A percentile compares a stretch with the other conserved stretches of the same genome.
Evolutionary conservation across 2,797 vertebrate genomes (phyloP).

Genomic region (Anniella stebbinsi): DNA sequence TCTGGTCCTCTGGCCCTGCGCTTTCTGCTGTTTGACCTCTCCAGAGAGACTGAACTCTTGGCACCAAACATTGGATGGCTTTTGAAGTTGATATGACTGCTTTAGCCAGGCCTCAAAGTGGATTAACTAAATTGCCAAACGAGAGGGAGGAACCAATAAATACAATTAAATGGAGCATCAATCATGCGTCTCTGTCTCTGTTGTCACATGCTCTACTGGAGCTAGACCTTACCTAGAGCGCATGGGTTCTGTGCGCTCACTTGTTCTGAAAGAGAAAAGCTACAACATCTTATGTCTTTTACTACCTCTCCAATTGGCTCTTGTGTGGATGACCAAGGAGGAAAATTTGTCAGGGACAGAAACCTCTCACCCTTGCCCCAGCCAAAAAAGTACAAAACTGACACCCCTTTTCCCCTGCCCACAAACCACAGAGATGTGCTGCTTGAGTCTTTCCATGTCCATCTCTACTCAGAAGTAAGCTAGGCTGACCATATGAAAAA

Average conservation of each 20-base stretch:
- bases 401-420: not conserved
- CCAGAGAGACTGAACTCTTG: not conserved
- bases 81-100: not conserved
- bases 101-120: not conserved
- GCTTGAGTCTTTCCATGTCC: not conserved
- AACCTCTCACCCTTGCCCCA: not conserved
- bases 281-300: not conserved
- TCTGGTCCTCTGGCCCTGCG: not conserved
- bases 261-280: not conserved
- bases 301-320: not conserved
- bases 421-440: not conserved
- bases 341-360: not conserved
- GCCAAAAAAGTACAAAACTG: not conserved
- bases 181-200: not conserved
- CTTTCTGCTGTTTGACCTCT: not conserved
- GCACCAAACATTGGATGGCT: not conserved
- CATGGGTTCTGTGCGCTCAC: not conserved
- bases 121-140: constrained; percentile 8
- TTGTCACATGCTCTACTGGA: no score
- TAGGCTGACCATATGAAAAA: no score
- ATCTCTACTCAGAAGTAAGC: not conserved
- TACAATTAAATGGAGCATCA: constrained; percentile 15
- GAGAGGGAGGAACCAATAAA: not conserved
- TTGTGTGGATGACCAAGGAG: not conserved
- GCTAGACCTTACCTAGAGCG: not conserved